phyloP scores from a whole-genome alignment of 1,140 invertebrate genomes.

The Sesamia nonagrioides region DNA sequence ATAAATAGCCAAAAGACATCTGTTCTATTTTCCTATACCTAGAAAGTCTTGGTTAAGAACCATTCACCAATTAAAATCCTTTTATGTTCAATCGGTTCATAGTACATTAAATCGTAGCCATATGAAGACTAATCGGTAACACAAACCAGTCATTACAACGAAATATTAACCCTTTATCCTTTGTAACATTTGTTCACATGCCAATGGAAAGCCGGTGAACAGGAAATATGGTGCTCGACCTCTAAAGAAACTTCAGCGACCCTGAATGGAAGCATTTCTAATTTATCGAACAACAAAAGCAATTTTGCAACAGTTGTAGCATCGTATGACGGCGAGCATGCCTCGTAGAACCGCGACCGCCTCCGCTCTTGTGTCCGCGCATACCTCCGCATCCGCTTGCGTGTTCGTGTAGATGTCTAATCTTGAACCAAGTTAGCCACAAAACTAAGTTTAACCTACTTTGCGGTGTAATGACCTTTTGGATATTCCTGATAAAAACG shows the following conservation, averaged over 20 bases:
- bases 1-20: too few relatives aligned
- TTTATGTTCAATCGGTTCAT: slow-evolving; percentile 35
- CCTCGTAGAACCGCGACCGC: slow-evolving; percentile 17
- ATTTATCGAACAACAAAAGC: slow-evolving; percentile 70
- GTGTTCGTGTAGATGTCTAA: slow-evolving; percentile 68
- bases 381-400: neutral
- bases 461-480: slow-evolving; percentile 56
- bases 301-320: slow-evolving; percentile 72
- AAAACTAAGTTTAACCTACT: slow-evolving; percentile 70
- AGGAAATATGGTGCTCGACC: slow-evolving; percentile 51
- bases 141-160: slow-evolving; percentile 19
- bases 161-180: slow-evolving; percentile 31
- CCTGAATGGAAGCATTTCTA: slow-evolving; percentile 64
- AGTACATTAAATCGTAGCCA: slow-evolving; percentile 23
- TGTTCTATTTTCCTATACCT: neutral
- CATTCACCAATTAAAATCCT: slow-evolving; percentile 24
- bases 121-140: slow-evolving; percentile 19
- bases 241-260: slow-evolving; percentile 58
- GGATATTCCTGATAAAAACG: slow-evolving; percentile 50
- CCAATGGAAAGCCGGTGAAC: slow-evolving; percentile 42
- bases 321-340: slow-evolving; percentile 54
- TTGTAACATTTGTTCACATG: slow-evolving; percentile 36
- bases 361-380: neutral
- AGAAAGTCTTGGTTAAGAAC: neutral
- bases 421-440: slow-evolving; percentile 64